Conservation (phyloP, 2,888 invertebrate genomes). For the Amblyteles armatorius region DNA sequence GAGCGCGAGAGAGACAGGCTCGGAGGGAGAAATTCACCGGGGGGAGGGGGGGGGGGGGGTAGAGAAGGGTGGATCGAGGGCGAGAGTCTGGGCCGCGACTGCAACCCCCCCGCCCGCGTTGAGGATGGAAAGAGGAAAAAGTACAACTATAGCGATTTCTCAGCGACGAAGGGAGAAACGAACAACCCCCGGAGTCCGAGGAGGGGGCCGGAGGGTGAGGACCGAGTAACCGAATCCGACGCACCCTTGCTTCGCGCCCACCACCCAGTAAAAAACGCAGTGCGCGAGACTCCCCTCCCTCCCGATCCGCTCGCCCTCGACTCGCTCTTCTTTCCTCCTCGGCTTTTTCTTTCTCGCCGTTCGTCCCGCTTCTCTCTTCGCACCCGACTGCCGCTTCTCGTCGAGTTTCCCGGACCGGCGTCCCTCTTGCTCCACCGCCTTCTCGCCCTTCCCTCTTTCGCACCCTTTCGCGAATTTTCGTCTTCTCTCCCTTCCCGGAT, state of each 20-base stretch:
- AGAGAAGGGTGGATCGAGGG: slow-evolving; percentile 42
- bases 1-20: slow-evolving; percentile 40
- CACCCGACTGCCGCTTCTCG: slow-evolving; percentile 37
- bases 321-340: slow-evolving; percentile 39
- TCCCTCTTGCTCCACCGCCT: slow-evolving; percentile 31
- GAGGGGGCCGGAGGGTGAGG: slow-evolving; percentile 71
- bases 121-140: slow-evolving; percentile 6
- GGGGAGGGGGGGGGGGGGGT: not conserved
- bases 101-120: slow-evolving; percentile 10
- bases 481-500: slow-evolving; percentile 3
- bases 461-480: slow-evolving; percentile 41
- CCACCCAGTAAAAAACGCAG: slow-evolving; percentile 78
- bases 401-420: slow-evolving; percentile 39
- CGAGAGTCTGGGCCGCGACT: slow-evolving; percentile 44
- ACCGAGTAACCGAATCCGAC: slow-evolving; percentile 84
- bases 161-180: slow-evolving; percentile 57
- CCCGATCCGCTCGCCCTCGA: slow-evolving; percentile 43
- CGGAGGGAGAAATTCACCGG: slow-evolving; percentile 18
- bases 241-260: slow-evolving; percentile 78
- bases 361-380: slow-evolving; percentile 48
- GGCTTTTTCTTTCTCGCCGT: slow-evolving; percentile 56
- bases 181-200: slow-evolving; percentile 69
- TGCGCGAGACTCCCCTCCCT: slow-evolving; percentile 71
- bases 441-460: slow-evolving; percentile 27
- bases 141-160: slow-evolving; percentile 26